A percentile compares a stretch with the other conserved stretches of the same genome.
phyloP scores from a whole-genome alignment of 2,888 invertebrate species.

The Andricus curvator region DNA sequence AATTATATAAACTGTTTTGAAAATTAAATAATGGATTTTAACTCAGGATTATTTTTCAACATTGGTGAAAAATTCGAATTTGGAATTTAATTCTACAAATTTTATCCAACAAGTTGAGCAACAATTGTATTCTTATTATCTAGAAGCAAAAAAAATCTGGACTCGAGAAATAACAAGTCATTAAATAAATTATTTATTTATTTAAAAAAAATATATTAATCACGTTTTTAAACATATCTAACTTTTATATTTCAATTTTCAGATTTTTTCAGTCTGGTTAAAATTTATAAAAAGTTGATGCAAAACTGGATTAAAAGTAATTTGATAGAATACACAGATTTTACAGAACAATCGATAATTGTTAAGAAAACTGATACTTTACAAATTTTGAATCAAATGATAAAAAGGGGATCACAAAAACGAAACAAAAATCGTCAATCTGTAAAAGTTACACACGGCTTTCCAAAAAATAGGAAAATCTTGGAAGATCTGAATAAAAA shows the following conservation, averaged over 20 bases:
- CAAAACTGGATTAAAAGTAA: not conserved
- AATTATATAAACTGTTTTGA: not conserved
- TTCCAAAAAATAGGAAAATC: not conserved
- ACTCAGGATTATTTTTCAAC: not conserved
- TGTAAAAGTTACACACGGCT: not conserved
- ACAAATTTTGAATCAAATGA: not conserved
- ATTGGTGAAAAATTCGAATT: not conserved
- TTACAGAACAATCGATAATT: conserved; percentile 3
- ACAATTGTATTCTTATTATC: not conserved
- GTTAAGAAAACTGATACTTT: not conserved
- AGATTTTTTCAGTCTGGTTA: not conserved
- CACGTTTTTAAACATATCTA: too few relatives aligned
- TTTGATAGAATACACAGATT: not conserved
- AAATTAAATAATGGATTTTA: not conserved
- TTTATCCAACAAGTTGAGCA: not conserved
- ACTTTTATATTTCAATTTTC: not conserved
- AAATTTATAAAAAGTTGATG: not conserved
- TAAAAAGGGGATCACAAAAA: not conserved
- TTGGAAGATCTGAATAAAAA: not conserved
- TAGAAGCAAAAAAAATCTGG: conserved; percentile 37
- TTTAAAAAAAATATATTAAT: too few relatives aligned
- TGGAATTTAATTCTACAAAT: not conserved
- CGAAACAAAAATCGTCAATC: not conserved
- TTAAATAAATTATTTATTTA: not conserved
- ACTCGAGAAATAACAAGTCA: conserved; percentile 40